Base-by-base conservation (phyloP, 2,888 invertebrate genomes). In the Calameuta filiformis region DNA sequence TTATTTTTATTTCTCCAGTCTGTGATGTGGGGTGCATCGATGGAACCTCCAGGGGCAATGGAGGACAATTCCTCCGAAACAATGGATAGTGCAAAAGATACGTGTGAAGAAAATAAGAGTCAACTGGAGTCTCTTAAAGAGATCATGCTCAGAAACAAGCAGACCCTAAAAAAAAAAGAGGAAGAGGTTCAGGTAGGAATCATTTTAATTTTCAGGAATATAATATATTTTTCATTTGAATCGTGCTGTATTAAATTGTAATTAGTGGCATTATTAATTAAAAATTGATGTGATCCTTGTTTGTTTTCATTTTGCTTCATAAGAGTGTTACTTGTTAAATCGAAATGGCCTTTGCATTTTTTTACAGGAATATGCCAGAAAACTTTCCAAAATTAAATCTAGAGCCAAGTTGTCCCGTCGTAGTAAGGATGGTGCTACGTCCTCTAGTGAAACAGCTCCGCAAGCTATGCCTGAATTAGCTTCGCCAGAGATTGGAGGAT, bases 331-430 rank as follows among this genome's bases (percentile, higher is more conserved):
- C 40, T 40, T 40, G 15, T 40, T 15, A 15, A 40, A 15, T 40
- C 6, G 0, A 40, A 40, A 40, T 11, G 9, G 34, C 75, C 11
- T 73, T 56, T 35, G 35, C 11, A 73, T 80, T 75, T 79, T 78
- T 79, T 73, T 78, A 81, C 82, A 92, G 92, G 92, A 91, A 84
- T 91, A 92, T 82, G 92, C 91, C 6, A 90, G 87, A 69, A 91
- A 90, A 80, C 86, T 92, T 31, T 90, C 92, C 1, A 90, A 90
- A 85, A 92, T 92, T 75, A 92, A 92, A 83, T 91, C 91, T 12
- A 88, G 92, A 81, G 86, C 90, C 4, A 92, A 91, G 80, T 83
- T 89, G 11, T 88, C 88, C 30, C 87, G 89, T 75, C 85, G 84
- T 69, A 87, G 81, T 79, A 89, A 86, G 83, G 89, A 87, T 79